Conservation (phyloP, 2,888 invertebrate species). For the Synergus umbraculus region DNA sequence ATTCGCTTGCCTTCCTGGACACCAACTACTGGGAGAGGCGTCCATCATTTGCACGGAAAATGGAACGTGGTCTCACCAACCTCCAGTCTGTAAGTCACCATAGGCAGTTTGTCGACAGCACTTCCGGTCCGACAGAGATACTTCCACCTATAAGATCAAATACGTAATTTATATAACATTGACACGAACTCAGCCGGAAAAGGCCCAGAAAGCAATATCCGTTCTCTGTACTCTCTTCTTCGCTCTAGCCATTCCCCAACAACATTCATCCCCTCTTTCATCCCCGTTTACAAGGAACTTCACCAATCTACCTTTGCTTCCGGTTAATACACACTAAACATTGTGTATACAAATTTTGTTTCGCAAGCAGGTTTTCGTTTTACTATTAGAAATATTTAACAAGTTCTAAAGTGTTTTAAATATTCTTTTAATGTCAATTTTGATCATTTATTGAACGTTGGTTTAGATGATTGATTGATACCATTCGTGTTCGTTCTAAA, state of each 20-base stretch:
- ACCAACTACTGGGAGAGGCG: slow-evolving; percentile 86
- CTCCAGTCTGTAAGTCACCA: slow-evolving; percentile 85
- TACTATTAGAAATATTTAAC: too few species aligned
- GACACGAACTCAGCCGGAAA: slow-evolving; percentile 44
- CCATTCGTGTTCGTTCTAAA: too few species aligned
- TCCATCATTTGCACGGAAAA: slow-evolving; percentile 92
- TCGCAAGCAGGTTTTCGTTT: too few species aligned
- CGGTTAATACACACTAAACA: not conserved
- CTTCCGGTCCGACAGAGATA: slow-evolving; percentile 18
- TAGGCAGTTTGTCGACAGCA: slow-evolving; percentile 12
- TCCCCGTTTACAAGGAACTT: not conserved
- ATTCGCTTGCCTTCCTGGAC: slow-evolving; percentile 85
- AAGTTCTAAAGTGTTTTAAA: too few species aligned
- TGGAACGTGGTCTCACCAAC: slow-evolving; percentile 92
- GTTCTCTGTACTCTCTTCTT: slow-evolving; percentile 41
- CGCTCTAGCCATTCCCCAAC: not conserved
- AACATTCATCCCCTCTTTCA: slow-evolving; percentile 41
- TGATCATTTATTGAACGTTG: too few species aligned
- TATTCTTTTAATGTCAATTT: too few species aligned
- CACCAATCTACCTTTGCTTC: not conserved
- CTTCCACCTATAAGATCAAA: slow-evolving; percentile 10
- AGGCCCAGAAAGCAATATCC: slow-evolving; percentile 51
- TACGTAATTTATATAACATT: slow-evolving; percentile 20
- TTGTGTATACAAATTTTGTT: not conserved
- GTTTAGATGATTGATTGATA: too few species aligned